Base-by-base conservation (phyloP, 2,113 vertebrate species). In the Piaya cayana region DNA sequence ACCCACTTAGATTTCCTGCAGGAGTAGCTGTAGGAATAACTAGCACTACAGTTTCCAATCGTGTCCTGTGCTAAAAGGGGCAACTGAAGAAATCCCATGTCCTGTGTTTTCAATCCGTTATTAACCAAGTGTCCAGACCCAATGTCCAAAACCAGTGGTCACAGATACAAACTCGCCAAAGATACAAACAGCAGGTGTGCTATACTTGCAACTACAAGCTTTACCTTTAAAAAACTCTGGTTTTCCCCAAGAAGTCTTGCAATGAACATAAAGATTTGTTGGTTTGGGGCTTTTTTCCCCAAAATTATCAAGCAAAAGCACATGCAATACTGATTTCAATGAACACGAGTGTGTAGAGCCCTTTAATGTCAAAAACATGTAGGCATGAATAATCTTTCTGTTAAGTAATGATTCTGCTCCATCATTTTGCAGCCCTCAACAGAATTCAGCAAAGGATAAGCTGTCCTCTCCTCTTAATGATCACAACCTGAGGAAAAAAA, bases 21-120 rank as follows among this genome's bases (percentile, higher is more conserved):
- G 74, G 12, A 58, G 25, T 7, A 81, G 55, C 74, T 67, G 3
- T 11, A 50, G 27, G 42, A 71, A 22, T 13, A 74, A 50, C 12
- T 12, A 11, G 30, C 37, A 53, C 36, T 22, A 21, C 6, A 4
- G 6, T 64, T 82, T 59, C 59, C 74, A 82, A 10, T 4, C 5
- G 4, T 1, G 16, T 9, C 55, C 47, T 32, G 8, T 3, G 29
- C 69, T 63, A 29, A 45, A 74, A 55, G 25, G 11, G 12, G 12
- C 0, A 0, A 45, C 30, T 15, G 37, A 15, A 59, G 19, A 60
- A 87, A 43, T 36, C 60, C 12, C 0, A 0, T 3, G 11, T 21
- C 50, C 64, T 22, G 32, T 5, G 0, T 72, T 63, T 70, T 32
- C 25, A 78, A 30, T 13, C 9, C 32, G 18, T 32, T 37, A 16